phyloP scores from a whole-genome alignment of 2,888 invertebrate genomes.

The Meiosimyza decipiens region DNA sequence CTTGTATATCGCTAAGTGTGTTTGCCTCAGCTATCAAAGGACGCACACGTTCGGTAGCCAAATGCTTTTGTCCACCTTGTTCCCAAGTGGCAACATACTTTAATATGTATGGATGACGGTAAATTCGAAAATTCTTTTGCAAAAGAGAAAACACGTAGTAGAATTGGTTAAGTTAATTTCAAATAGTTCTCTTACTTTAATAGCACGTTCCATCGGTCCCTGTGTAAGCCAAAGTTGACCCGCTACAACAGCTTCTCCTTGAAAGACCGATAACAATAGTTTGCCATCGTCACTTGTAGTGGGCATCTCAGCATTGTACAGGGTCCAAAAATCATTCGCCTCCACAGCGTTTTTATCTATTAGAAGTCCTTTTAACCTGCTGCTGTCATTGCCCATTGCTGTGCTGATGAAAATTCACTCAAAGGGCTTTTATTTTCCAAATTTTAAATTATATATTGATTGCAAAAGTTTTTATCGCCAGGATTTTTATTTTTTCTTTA shows the following conservation, averaged over 20 bases:
- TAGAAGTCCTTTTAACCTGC: constrained; percentile 77
- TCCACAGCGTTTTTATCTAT: constrained; percentile 79
- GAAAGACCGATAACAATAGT: constrained; percentile 76
- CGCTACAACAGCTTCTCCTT: constrained; percentile 75
- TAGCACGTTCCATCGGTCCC: constrained; percentile 80
- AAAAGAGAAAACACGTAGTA: constrained; percentile 47
- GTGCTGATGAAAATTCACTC: constrained; percentile 1
- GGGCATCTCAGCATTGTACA: constrained; percentile 68
- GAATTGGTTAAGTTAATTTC: background rate
- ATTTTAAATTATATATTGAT: too few species aligned
- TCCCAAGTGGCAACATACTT: constrained; percentile 86
- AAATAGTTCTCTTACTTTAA: constrained; percentile 72
- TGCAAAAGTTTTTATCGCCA: too few species aligned
- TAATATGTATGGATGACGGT: constrained; percentile 88
- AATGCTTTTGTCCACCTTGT: constrained; percentile 77
- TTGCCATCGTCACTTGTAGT: constrained; percentile 68
- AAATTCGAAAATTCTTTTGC: constrained; percentile 81
- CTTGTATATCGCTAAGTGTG: constrained; percentile 79
- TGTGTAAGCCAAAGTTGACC: constrained; percentile 74
- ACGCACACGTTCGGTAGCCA: constrained; percentile 85
- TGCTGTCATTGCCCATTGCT: constrained; percentile 82
- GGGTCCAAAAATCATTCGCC: constrained; percentile 83
- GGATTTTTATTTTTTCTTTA: too few species aligned
- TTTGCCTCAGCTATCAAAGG: constrained; percentile 77
- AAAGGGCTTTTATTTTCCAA: too few species aligned